These are phyloP conservation scores for Chaetops frenatus DNA, from an alignment of 2,113 vertebrate genomes.

Conservation along the genomic window DNA sequence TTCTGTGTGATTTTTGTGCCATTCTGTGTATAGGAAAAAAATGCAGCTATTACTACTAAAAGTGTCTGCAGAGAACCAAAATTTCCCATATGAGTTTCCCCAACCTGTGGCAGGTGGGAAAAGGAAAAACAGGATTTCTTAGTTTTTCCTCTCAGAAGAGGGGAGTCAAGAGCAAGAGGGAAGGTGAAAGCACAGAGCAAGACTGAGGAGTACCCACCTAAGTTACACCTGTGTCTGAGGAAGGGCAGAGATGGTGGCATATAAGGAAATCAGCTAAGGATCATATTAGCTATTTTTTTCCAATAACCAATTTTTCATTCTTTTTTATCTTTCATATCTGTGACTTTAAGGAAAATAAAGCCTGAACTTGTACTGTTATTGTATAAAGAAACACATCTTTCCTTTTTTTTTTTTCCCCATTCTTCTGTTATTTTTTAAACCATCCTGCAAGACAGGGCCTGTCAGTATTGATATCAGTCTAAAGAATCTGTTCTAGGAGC, in stretches of 20 bases:
- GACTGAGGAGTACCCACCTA: not conserved
- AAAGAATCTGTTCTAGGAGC: not conserved
- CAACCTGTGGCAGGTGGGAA: not conserved
- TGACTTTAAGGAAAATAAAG: not conserved
- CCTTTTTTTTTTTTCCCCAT: not conserved
- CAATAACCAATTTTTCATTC: not conserved
- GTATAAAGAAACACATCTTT: not conserved
- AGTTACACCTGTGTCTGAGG: not conserved
- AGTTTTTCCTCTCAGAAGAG: not conserved
- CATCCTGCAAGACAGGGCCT: not conserved
- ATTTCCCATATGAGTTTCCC: not conserved
- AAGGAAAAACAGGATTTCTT: not conserved
- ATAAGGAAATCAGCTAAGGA: not conserved
- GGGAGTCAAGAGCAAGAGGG: not conserved
- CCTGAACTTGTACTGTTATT: not conserved
- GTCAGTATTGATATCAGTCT: not conserved
- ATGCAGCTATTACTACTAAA: not conserved
- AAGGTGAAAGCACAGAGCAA: not conserved
- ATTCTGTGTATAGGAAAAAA: not conserved
- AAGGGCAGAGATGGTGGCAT: not conserved
- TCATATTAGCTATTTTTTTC: not conserved
- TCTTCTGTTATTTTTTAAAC: not conserved
- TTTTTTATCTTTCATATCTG: not conserved
- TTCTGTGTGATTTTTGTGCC: not conserved
- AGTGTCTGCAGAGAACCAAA: not conserved